phyloP scores from a whole-genome alignment of 1,140 invertebrate species.

The Nymphalis io region DNA sequence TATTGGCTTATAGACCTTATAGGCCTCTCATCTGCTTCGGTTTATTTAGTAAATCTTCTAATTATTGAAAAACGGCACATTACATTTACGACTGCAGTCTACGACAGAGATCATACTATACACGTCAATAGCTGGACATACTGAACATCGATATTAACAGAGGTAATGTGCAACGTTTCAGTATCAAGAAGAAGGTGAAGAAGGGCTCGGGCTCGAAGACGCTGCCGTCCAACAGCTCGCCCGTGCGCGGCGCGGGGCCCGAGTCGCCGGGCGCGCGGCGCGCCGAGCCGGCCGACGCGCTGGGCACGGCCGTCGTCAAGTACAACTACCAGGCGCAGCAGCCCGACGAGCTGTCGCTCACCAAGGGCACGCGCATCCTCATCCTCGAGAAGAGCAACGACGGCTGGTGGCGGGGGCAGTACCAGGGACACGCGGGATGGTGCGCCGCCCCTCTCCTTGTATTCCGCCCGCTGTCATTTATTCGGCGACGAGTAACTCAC shows the following conservation, averaged over 20 bases:
- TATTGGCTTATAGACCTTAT: neutral
- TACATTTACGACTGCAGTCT: no score
- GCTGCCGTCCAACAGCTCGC: conserved; percentile 89
- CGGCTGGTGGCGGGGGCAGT: conserved; percentile 99
- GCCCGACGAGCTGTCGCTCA: conserved; percentile 96
- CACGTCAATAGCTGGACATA: no score
- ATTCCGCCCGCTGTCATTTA: neutral
- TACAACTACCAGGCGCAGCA: conserved; percentile 99
- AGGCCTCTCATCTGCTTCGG: no score
- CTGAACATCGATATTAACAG: no score
- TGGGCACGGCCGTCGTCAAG: conserved; percentile 96
- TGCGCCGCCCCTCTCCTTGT: conserved; percentile 38
- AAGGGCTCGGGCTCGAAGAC: conserved; percentile 93
- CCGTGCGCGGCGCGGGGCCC: conserved; percentile 84
- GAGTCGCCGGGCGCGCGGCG: conserved; percentile 85
- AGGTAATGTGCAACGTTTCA: no score
- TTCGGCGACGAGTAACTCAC: neutral
- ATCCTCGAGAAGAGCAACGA: conserved; percentile 99
- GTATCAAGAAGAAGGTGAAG: conserved; percentile 96
- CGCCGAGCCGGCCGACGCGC: conserved; percentile 88
- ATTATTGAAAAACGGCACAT: neutral
- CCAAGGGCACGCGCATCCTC: conserved; percentile 94
- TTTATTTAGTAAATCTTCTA: no score
- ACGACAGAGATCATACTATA: no score
- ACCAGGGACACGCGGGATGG: conserved; percentile 89